Evolutionary conservation across 2,113 vertebrate species (phyloP), one percentile per base, ranked within the genome.

Genomic region (Alouatta palliata): DNA sequence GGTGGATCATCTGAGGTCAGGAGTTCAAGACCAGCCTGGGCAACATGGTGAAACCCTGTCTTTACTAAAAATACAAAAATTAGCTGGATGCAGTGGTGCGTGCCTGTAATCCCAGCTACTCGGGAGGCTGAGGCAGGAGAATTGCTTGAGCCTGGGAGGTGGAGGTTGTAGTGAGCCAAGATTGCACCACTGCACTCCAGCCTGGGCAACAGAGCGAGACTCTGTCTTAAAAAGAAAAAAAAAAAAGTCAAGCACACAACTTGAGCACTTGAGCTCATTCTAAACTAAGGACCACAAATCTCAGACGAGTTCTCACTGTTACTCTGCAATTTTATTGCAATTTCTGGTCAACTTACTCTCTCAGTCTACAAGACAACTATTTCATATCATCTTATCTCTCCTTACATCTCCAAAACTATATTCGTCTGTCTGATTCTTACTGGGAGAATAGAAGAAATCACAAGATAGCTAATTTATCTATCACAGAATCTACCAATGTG

Each of bases 11-110:
- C 61, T 64, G 61, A 64, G 61, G 61, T 64, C 61, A 30, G 27
- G 61, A 6, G 11, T 64, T 64, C 61, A 64, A 64, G 61, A 64
- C 61, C 27, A 30, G 4, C 58, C 58, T 30, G 58, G 10, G 10
- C 25, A 61, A 61, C 58, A 61, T 61, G 25, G 61, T 64, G 61
- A 64, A 64, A 30, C 11, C 5, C 25, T 12, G 5, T 64, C 27
- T 64, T 12, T 64, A 64, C 61, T 64, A 64, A 64, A 64, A 64
- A 12, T 61, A 61, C 27, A 64, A 64, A 64, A 64, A 13, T 64
- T 64, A 64, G 0, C 27, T 64, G 61, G 61, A 11, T 0, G 0
- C 4, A 2, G 10, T 61, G 25, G 25, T 27, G 2, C 0, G 1
- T 64, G 61, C 61, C 27, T 64, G 27, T 64, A 64, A 64, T 64